Percentiles rank a stretch among this genome's conserved stretches.
These are phyloP conservation scores for Neodiprion virginianus DNA, from an alignment of 1,140 invertebrate species.

Conservation along the genomic window DNA sequence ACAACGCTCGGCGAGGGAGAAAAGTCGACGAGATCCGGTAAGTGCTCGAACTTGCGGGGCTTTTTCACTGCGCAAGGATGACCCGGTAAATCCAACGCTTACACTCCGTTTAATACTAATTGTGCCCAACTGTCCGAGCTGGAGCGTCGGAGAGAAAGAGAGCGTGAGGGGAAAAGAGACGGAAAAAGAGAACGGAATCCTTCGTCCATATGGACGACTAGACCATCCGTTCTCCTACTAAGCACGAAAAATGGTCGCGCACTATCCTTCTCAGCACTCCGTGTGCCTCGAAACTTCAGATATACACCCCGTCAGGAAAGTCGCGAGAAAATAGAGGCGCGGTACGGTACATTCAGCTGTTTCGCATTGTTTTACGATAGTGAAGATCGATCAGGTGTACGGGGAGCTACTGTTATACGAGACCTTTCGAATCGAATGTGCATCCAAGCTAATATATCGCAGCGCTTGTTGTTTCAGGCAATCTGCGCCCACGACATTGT, in stretches of 20 bases:
- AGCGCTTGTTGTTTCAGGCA: too few species aligned
- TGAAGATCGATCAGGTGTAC: not conserved
- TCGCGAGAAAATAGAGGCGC: not conserved
- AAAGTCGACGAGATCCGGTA: not conserved
- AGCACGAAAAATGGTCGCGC: too few species aligned
- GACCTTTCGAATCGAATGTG: too few species aligned
- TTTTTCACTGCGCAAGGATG: not conserved
- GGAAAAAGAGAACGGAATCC: too few species aligned
- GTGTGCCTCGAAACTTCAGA: too few species aligned
- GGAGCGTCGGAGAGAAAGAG: not conserved
- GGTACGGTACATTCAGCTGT: not conserved
- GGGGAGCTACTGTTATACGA: too few species aligned
- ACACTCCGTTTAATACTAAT: not conserved
- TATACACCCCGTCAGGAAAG: not conserved
- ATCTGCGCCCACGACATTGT: too few species aligned
- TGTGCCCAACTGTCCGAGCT: not conserved
- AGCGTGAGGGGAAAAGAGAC: not conserved
- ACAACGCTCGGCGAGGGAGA: not conserved
- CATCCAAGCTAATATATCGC: too few species aligned
- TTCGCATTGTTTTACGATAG: not conserved
- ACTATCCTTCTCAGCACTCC: too few species aligned
- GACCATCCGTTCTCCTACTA: too few species aligned
- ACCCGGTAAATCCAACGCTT: constrained; percentile 1
- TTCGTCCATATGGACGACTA: too few species aligned
- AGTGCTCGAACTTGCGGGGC: too few species aligned